These are phyloP conservation scores for Heliconius cydno DNA, from an alignment of 2,888 invertebrate species.

Conservation along the genomic window DNA sequence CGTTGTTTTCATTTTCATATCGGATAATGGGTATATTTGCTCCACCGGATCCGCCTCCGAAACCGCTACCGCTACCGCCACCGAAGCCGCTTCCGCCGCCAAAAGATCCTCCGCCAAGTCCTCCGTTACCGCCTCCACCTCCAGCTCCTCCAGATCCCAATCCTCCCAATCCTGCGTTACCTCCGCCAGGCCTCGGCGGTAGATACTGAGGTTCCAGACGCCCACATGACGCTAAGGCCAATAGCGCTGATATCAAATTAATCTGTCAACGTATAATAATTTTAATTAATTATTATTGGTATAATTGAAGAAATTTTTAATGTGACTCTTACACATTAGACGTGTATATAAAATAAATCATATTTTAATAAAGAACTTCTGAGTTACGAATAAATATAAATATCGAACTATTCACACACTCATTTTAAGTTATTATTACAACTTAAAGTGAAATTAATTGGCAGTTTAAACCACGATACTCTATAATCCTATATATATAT, in stretches of 20 bases:
- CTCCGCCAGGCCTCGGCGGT: slow-evolving; percentile 59
- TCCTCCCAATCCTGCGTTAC: slow-evolving; percentile 51
- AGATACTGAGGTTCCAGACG: slow-evolving; percentile 66
- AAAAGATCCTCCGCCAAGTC: slow-evolving; percentile 54
- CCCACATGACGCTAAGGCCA: slow-evolving; percentile 68
- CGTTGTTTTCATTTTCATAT: slow-evolving; percentile 86
- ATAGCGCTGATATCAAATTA: slow-evolving; percentile 59
- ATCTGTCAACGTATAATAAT: slow-evolving; percentile 47
- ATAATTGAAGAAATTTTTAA: slow-evolving; percentile 3
- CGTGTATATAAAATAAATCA: not conserved
- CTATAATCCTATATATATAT: too few species aligned
- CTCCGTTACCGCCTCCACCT: slow-evolving; percentile 54
- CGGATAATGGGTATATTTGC: slow-evolving; percentile 82
- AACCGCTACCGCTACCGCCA: slow-evolving; percentile 44
- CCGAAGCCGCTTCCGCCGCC: slow-evolving; percentile 60
- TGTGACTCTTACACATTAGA: not conserved
- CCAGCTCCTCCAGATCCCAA: slow-evolving; percentile 51
- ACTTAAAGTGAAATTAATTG: slow-evolving; percentile 33
- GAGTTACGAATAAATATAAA: slow-evolving; percentile 30
- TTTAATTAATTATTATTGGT: too few species aligned
- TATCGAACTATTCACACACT: slow-evolving; percentile 22
- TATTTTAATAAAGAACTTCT: slow-evolving; percentile 1
- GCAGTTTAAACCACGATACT: slow-evolving; percentile 45
- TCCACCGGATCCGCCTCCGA: slow-evolving; percentile 58
- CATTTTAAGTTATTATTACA: slow-evolving; percentile 35